Percentiles rank a stretch among this genome's conserved stretches.
Conservation (phyloP, 2,113 vertebrate genomes). For the Pollachius pollachius region DNA sequence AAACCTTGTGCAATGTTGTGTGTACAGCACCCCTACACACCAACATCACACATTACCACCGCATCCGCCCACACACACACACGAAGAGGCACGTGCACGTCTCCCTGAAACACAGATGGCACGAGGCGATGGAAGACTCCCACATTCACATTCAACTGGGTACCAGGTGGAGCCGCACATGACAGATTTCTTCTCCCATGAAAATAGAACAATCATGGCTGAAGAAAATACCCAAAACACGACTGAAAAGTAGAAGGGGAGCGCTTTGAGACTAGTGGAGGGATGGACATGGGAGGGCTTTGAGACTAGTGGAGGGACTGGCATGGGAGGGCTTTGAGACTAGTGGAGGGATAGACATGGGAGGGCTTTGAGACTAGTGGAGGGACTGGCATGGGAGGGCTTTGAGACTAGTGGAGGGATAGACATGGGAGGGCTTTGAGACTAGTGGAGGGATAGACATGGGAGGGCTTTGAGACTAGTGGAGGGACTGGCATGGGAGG, state of each 20-base stretch:
- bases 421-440: too few species aligned
- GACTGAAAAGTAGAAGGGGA: neutral
- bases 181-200: slow-evolving; percentile 9
- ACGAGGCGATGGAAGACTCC: neutral
- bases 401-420: too few species aligned
- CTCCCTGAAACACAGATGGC: neutral
- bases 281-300: neutral
- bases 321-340: too few species aligned
- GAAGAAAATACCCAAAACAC: too few species aligned
- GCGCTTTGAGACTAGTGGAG: too few species aligned
- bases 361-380: too few species aligned
- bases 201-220: slow-evolving; percentile 8
- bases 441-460: too few species aligned
- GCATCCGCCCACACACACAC: neutral
- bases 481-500: too few species aligned
- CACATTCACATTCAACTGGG: neutral
- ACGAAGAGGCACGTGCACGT: neutral
- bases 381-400: too few species aligned
- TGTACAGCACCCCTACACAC: slow-evolving; percentile 4
- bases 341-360: too few species aligned
- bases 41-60: neutral
- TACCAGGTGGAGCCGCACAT: neutral
- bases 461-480: too few species aligned
- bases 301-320: neutral
- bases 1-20: neutral